A percentile compares a stretch with the other conserved stretches of the same genome.
phyloP scores from a whole-genome alignment of 2,113 vertebrate genomes.

The Elephas maximus region DNA sequence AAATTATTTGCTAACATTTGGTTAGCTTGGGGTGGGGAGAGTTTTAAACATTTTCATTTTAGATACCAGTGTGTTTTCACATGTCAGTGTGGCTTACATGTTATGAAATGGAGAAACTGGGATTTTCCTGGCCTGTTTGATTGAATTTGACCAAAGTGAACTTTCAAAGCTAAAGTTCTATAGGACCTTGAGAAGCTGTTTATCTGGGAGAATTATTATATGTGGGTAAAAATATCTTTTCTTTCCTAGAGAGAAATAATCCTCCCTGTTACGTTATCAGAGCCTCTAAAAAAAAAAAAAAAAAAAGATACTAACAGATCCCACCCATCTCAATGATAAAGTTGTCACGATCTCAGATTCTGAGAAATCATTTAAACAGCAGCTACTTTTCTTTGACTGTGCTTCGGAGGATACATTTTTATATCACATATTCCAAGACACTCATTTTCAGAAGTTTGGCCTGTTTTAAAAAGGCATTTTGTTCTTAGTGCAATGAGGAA shows the following conservation, averaged over 20 bases:
- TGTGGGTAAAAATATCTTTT: background rate
- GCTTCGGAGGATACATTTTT: background rate
- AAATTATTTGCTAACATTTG: slow-evolving; percentile 81
- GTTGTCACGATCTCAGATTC: background rate
- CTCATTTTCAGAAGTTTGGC: slow-evolving; percentile 48
- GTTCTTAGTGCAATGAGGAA: slow-evolving; percentile 19
- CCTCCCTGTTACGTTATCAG: background rate
- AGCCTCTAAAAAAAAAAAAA: background rate
- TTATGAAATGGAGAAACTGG: background rate
- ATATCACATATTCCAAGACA: slow-evolving; percentile 14
- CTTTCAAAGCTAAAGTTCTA: slow-evolving; percentile 12
- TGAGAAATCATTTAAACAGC: slow-evolving; percentile 34
- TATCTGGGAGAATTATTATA: slow-evolving; percentile 49
- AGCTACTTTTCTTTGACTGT: slow-evolving; percentile 38
- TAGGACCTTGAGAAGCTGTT: slow-evolving; percentile 29
- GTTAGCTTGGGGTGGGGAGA: slow-evolving; percentile 55
- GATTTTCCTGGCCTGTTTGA: background rate
- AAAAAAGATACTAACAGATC: background rate
- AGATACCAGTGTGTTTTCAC: slow-evolving; percentile 34
- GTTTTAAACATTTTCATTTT: slow-evolving; percentile 43
- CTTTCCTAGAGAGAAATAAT: background rate
- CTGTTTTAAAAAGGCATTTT: slow-evolving; percentile 30
- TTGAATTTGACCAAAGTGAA: slow-evolving; percentile 39
- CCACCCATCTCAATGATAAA: background rate
- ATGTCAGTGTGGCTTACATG: background rate